phyloP scores from a whole-genome alignment of 2,888 invertebrate species.

The Orthonychiurus folsomi region DNA sequence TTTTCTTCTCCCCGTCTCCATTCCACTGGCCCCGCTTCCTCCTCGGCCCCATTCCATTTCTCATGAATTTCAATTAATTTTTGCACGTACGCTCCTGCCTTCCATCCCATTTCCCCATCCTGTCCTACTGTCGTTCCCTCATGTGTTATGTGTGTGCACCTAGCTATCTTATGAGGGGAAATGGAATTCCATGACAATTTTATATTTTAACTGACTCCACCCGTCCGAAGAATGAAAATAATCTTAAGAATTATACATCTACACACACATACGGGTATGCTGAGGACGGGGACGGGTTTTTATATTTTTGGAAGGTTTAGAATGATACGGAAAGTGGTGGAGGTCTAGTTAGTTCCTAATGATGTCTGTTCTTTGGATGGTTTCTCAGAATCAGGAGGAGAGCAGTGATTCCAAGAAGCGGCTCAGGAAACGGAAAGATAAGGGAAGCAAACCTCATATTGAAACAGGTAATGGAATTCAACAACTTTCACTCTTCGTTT shows the following conservation, averaged over 20 bases:
- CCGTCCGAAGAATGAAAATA: neutral
- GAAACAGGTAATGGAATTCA: constrained; percentile 30
- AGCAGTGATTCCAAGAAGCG: constrained; percentile 36
- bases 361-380: neutral
- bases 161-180: neutral
- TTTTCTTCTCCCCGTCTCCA: neutral
- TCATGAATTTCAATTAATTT: neutral
- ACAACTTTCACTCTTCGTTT: too few species aligned
- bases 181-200: too few species aligned
- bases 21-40: neutral
- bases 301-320: too few species aligned
- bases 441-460: constrained; percentile 28
- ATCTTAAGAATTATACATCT: neutral
- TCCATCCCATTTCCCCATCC: neutral
- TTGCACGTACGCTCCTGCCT: neutral
- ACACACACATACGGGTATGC: too few species aligned
- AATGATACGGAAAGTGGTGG: too few species aligned
- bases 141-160: too few species aligned
- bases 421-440: constrained; percentile 36
- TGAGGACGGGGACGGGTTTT: too few species aligned
- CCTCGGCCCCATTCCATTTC: neutral
- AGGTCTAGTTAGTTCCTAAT: too few species aligned
- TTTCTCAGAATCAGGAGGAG: constrained; percentile 22
- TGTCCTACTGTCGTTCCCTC: neutral
- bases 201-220: too few species aligned